Percentiles rank a stretch among this genome's conserved stretches.
Evolutionary conservation across 2,888 invertebrate genomes (phyloP).

Genomic region (Mythimna albipuncta): DNA sequence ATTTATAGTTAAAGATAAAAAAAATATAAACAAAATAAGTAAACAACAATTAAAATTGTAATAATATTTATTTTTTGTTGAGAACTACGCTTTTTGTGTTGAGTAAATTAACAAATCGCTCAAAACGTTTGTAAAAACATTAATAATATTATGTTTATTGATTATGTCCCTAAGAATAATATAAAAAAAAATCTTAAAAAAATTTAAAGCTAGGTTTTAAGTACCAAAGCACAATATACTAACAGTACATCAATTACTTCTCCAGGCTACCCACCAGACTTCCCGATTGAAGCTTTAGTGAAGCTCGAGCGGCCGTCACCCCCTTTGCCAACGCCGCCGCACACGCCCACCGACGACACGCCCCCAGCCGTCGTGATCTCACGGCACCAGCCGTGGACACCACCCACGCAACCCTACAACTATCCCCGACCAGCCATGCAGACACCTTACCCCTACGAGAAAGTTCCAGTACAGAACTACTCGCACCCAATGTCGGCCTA

Average conservation of each 20-base stretch:
- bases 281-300: conserved; percentile 90
- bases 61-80: not conserved
- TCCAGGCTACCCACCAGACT: conserved; percentile 91
- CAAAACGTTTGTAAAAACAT: not conserved
- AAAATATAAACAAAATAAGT: not conserved
- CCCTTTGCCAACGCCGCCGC: conserved; percentile 93
- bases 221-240: conserved; percentile 5
- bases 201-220: not conserved
- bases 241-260: conserved; percentile 60
- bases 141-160: not conserved
- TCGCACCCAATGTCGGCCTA: conserved; percentile 85
- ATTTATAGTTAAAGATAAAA: conserved; percentile 5
- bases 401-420: conserved; percentile 79
- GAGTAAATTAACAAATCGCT: not conserved
- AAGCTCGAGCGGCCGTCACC: conserved; percentile 91
- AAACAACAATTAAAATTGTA: conserved; percentile 8
- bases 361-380: conserved; percentile 87
- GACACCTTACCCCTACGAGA: conserved; percentile 84
- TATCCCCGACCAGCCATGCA: conserved; percentile 83
- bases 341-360: conserved; percentile 93
- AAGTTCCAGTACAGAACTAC: conserved; percentile 79
- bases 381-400: conserved; percentile 83
- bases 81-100: not conserved
- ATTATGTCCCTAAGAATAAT: no score
- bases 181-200: not conserved